Base-by-base conservation (phyloP, 2,888 invertebrate species). In the Sphaerophoria taeniata region DNA sequence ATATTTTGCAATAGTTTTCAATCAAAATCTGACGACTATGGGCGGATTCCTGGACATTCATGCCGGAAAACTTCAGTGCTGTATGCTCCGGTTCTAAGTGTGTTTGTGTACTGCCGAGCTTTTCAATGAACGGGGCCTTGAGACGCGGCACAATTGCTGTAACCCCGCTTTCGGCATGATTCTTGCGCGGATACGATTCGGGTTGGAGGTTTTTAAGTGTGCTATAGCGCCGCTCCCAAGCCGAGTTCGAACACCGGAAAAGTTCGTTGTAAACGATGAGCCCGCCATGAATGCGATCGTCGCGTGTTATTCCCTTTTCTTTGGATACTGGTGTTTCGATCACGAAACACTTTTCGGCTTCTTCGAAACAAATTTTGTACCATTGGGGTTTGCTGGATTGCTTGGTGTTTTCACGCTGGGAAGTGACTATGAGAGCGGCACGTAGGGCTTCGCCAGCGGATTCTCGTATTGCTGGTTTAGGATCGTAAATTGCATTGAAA, bases 371-470 rank as follows among this genome's bases (percentile, higher is more conserved):
- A 89, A 97, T 96, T 90, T 96, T 97, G 91, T 97, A 97, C 98
- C 98, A 98, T 88, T 95, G 95, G 0, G 97, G 96, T 90, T 96
- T 96, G 88, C 97, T 96, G 51, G 96, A 96, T 90, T 98, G 98
- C 90, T 97, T 98, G 0, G 97, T 96, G n/a, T 96, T 96, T 93
- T 99, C 99, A 81, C 99, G 94, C 90, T 99, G 99, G 0, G 98
- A 96, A 0, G 98, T 98, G 0, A 99, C 98, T 0, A 98, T 96
- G 6, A 99, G 93, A 0, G 98, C 99, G 31, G 98, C 98, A 88
- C 98, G 94, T n/a, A 99, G 92, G 0, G 99, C 98, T 89, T 98
- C 97, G 0, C 97, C 98, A 0, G 98, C 98, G 6, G 97, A 97
- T 91, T 98, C 98, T 63, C 99, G 94, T 84, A 99, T 97, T 45